Conservation (phyloP, 2,888 invertebrate genomes). For the Glaucopsyche alexis region DNA sequence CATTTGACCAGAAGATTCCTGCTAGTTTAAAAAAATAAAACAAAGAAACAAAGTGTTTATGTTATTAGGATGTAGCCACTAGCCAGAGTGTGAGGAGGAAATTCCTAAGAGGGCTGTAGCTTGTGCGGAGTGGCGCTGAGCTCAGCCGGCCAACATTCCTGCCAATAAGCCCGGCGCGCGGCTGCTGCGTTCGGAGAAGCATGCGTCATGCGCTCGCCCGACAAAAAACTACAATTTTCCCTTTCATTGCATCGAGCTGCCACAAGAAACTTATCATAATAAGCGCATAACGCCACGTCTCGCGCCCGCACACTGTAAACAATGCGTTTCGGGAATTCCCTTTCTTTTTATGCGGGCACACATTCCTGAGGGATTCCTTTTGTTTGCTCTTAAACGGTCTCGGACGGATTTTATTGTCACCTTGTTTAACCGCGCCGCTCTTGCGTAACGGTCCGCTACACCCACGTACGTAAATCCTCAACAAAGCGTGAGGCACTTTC, state of each 20-base stretch:
- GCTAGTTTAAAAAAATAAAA: neutral
- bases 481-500: neutral
- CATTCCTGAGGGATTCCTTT: constrained; percentile 79
- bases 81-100: constrained; percentile 43
- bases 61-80: neutral
- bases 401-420: constrained; percentile 61
- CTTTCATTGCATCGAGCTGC: constrained; percentile 70
- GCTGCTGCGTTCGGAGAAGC: constrained; percentile 57
- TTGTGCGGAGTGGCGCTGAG: constrained; percentile 38
- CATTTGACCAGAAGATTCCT: neutral
- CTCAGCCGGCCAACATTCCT: constrained; percentile 43
- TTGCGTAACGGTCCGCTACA: constrained; percentile 53
- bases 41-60: neutral
- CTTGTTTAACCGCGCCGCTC: constrained; percentile 56
- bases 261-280: constrained; percentile 58
- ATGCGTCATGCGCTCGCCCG: constrained; percentile 62
- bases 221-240: constrained; percentile 75
- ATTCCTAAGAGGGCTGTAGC: constrained; percentile 43
- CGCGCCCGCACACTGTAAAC: constrained; percentile 65
- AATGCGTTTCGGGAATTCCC: constrained; percentile 77
- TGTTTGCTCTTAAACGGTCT: constrained; percentile 69
- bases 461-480: constrained; percentile 26
- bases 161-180: constrained; percentile 54
- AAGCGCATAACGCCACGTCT: constrained; percentile 62
- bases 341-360: constrained; percentile 69